Evolutionary conservation across 2,888 invertebrate species (phyloP).

Genomic region (Pyrocoelia pectoralis): DNA sequence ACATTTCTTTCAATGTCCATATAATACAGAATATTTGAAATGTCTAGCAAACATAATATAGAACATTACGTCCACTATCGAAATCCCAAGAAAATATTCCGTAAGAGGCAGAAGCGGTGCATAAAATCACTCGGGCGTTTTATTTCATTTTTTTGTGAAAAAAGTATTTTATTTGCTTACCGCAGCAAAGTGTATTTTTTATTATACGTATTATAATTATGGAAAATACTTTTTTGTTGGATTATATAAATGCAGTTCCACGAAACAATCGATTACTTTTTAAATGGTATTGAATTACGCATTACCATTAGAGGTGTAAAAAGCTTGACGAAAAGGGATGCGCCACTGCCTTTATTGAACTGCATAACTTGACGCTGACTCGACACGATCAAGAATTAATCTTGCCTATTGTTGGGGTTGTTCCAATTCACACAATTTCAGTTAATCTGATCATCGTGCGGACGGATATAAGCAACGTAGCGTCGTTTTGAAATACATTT

Average conservation of each 20-base stretch:
- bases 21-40: conserved; percentile 38
- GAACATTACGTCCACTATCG: conserved; percentile 22
- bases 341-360: conserved; percentile 41
- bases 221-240: neutral
- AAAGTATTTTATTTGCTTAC: too few species aligned
- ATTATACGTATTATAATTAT: too few species aligned
- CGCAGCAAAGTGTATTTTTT: too few species aligned
- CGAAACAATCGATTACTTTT: neutral
- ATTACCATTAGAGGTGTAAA: neutral
- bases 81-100: conserved; percentile 8
- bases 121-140: neutral
- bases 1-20: conserved; percentile 24
- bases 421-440: conserved; percentile 29
- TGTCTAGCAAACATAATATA: conserved; percentile 43
- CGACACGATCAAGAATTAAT: conserved; percentile 39
- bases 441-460: conserved; percentile 23
- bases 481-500: too few species aligned
- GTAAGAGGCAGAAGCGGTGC: neutral
- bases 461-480: neutral
- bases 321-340: conserved; percentile 5
- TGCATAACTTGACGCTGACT: conserved; percentile 40
- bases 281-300: neutral
- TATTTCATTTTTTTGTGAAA: neutral
- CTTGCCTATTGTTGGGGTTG: conserved; percentile 36
- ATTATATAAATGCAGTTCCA: neutral